These are phyloP conservation scores for Ptyas mucosa DNA, from an alignment of 2,113 vertebrate genomes.

Conservation along the genomic window DNA sequence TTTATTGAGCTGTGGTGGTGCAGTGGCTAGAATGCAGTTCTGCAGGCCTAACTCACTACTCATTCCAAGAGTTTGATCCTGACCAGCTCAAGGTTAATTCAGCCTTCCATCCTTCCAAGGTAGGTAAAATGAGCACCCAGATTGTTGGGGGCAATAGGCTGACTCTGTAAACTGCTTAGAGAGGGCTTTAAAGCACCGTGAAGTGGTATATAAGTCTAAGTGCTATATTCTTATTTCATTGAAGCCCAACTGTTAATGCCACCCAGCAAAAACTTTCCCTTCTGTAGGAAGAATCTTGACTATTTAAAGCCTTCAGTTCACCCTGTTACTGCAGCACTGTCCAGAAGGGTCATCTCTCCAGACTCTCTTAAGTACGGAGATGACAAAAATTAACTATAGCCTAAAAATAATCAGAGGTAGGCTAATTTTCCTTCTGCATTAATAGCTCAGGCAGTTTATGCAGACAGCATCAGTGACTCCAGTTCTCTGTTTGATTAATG, in stretches of 20 bases:
- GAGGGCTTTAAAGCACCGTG: too few species aligned
- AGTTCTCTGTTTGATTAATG: slow-evolving; percentile 37
- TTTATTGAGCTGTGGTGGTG: too few species aligned
- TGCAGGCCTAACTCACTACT: too few species aligned
- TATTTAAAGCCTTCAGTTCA: not conserved
- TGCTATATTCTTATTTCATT: not conserved
- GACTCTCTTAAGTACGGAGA: not conserved
- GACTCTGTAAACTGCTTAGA: too few species aligned
- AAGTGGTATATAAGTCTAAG: too few species aligned
- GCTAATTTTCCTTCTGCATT: slow-evolving; percentile 7
- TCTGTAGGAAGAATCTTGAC: not conserved
- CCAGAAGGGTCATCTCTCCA: not conserved
- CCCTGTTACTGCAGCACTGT: not conserved
- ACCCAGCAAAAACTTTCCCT: not conserved
- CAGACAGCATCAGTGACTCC: not conserved
- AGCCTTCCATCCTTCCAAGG: too few species aligned
- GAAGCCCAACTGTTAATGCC: not conserved
- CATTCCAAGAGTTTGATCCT: too few species aligned
- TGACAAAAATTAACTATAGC: not conserved
- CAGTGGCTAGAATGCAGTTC: too few species aligned
- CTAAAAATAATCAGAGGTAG: slow-evolving; percentile 19
- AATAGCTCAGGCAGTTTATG: slow-evolving; percentile 9
- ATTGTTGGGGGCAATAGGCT: too few species aligned
- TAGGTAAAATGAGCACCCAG: too few species aligned
- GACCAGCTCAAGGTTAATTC: too few species aligned